Percentiles rank a stretch among this genome's conserved stretches.
Conservation (phyloP, 2,888 invertebrate genomes). For the Xiphydria camelus region DNA sequence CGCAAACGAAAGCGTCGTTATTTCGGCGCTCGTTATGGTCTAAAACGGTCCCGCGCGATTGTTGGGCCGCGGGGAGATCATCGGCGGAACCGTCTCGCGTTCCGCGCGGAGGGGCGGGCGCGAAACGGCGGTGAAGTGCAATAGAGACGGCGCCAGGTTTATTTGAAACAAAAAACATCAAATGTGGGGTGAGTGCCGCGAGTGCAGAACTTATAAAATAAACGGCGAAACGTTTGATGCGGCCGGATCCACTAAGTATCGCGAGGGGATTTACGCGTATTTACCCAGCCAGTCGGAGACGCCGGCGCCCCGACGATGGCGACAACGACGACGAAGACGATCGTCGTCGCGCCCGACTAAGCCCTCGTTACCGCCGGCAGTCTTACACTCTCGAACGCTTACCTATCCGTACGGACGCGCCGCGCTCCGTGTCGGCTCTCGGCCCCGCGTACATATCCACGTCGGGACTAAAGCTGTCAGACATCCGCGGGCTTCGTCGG, state of each 20-base stretch:
- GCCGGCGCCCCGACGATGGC: constrained; percentile 31
- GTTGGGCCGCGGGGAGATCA: too few species aligned
- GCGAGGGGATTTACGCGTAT: constrained; percentile 37
- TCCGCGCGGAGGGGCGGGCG: too few species aligned
- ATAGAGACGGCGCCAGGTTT: constrained; percentile 23
- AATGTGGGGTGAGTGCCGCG: constrained; percentile 21
- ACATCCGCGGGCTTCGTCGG: constrained; percentile 23
- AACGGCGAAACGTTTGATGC: constrained; percentile 25
- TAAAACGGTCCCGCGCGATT: too few species aligned
- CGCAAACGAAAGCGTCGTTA: too few species aligned
- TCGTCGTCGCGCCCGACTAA: constrained; percentile 8
- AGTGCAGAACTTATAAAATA: constrained; percentile 25
- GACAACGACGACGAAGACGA: constrained; percentile 16
- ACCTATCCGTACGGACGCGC: constrained; percentile 15
- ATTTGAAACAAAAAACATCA: constrained; percentile 25
- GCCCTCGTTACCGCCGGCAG: too few species aligned
- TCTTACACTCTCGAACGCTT: constrained; percentile 2
- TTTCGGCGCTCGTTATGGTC: too few species aligned
- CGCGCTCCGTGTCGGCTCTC: not conserved
- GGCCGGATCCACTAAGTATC: constrained; percentile 34
- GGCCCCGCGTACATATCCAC: constrained; percentile 13
- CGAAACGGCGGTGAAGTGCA: too few species aligned
- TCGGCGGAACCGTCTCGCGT: too few species aligned
- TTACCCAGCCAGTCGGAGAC: constrained; percentile 31
- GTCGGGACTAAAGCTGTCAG: constrained; percentile 37